Percentiles rank a stretch among this genome's conserved stretches.
Evolutionary conservation across 2,113 vertebrate species (phyloP).

Genomic region (Gallinago paraguaiae): DNA sequence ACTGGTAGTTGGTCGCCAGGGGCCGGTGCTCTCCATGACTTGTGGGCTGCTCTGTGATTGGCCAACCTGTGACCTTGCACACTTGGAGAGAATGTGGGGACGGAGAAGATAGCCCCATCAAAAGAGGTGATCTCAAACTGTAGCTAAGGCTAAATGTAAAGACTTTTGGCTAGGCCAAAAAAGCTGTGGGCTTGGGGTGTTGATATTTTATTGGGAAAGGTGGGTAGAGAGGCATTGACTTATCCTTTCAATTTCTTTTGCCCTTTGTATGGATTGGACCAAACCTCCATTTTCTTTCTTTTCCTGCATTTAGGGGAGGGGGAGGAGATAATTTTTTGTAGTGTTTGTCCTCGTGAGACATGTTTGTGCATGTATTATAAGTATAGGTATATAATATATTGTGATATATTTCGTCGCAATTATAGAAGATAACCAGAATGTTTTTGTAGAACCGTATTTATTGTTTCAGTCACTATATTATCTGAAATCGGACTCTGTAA

Average conservation of each 20-base stretch:
- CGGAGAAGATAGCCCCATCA: not conserved
- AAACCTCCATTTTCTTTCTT: conserved; percentile 65
- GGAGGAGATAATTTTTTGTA: conserved; percentile 54
- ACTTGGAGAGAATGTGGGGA: conserved; percentile 5
- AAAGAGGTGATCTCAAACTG: conserved; percentile 46
- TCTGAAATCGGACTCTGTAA: conserved; percentile 38
- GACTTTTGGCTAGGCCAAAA: conserved; percentile 47
- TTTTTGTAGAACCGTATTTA: conserved; percentile 71
- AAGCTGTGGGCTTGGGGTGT: not conserved
- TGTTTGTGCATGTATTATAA: conserved; percentile 78
- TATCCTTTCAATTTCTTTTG: conserved; percentile 36
- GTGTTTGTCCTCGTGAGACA: conserved; percentile 74
- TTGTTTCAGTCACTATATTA: conserved; percentile 62
- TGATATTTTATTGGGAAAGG: conserved; percentile 14
- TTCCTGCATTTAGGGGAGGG: conserved; percentile 61
- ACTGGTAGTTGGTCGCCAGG: conserved; percentile 81
- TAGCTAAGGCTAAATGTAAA: conserved; percentile 40
- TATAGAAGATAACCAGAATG: conserved; percentile 75
- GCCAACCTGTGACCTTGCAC: not conserved
- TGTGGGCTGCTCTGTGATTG: not conserved
- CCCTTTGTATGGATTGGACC: conserved; percentile 72
- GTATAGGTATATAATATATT: conserved; percentile 73
- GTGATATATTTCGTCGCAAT: conserved; percentile 68
- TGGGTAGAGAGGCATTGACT: conserved; percentile 29
- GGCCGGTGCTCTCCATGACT: not conserved